Percentiles rank a stretch among this genome's conserved stretches.
Conservation (phyloP, 2,797 vertebrate species). For the Esox masquinongy region DNA sequence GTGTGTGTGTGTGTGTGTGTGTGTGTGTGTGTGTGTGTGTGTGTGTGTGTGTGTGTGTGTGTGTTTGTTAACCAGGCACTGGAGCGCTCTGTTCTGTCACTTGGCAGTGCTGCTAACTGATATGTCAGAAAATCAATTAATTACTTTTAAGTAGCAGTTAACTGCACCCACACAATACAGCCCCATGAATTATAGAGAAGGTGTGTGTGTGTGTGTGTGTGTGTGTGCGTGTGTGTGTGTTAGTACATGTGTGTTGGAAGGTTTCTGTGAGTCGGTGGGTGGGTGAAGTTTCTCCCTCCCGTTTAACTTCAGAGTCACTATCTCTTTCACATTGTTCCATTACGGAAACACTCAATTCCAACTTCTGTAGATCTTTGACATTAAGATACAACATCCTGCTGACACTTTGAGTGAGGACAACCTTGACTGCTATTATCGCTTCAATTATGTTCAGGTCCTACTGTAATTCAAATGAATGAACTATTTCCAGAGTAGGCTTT, state of each 20-base stretch:
- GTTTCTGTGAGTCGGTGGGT: not conserved
- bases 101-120: constrained; percentile 85
- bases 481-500: no score
- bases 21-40: constrained; percentile 49
- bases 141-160: constrained; percentile 98
- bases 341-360: constrained; percentile 54
- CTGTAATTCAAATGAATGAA: no score
- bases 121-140: constrained; percentile 99
- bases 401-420: constrained; percentile 14
- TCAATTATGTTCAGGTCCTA: no score
- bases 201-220: constrained; percentile 46
- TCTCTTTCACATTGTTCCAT: constrained; percentile 59
- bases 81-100: constrained; percentile 69
- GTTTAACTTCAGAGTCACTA: constrained; percentile 68
- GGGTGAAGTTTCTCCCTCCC: constrained; percentile 33
- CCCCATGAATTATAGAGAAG: constrained; percentile 94
- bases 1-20: constrained; percentile 24
- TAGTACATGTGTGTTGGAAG: not conserved
- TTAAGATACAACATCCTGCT: not conserved
- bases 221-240: constrained; percentile 22
- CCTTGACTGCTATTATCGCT: no score
- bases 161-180: constrained; percentile 87
- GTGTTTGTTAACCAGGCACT: constrained; percentile 44
- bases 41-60: constrained; percentile 34
- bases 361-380: constrained; percentile 31